Evolutionary conservation across 2,888 invertebrate species (phyloP), one percentile per base, ranked within the genome.

Genomic region (Scaptomyza cyrtandrae): DNA sequence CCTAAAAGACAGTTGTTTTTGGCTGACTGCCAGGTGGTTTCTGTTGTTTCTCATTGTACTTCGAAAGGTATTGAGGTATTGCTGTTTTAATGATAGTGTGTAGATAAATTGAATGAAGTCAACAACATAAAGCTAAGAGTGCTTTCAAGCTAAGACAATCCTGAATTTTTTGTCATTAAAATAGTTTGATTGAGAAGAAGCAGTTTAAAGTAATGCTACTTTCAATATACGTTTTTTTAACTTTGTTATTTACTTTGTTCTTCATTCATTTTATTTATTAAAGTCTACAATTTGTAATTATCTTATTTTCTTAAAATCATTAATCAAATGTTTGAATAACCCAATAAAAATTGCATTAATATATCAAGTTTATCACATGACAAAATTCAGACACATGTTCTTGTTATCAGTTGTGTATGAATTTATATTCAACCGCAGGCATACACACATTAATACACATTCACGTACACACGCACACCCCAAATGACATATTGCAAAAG

Each of bases 11-110:
- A 49, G 52, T 74, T 62, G 58, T 55, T 59, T 71, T 54, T 14
- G 29, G 33, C 48, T 56, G 31, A 13, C 39, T 44, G 68, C 54
- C 74, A 78, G 75, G 73, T 75, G 77, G 46, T 67, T 62, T 66
- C 50, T 45, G 54, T 50, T 39, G n/a, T n/a, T n/a, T n/a, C n/a
- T n/a, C 77, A 72, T 59, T 64, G 48, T 61, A 49, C n/a, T n/a
- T n/a, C 35, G 50, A 52, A 58, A 68, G n/a, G n/a, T n/a, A 68
- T 73, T 68, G 58, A n/a, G 43, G 33, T 54, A 73, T 35, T 57
- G 43, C 19, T 24, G 43, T 14, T 43, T 46, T 58, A 67, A 59
- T 55, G 50, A 48, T 58, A 55, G 46, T 50, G 43, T 43, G 9
- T 10, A 33, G 63, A 44, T 62, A 58, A 58, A 37, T 44, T 52